phyloP scores from a whole-genome alignment of 2,888 invertebrate species.

The Xestia sexstrigata region DNA sequence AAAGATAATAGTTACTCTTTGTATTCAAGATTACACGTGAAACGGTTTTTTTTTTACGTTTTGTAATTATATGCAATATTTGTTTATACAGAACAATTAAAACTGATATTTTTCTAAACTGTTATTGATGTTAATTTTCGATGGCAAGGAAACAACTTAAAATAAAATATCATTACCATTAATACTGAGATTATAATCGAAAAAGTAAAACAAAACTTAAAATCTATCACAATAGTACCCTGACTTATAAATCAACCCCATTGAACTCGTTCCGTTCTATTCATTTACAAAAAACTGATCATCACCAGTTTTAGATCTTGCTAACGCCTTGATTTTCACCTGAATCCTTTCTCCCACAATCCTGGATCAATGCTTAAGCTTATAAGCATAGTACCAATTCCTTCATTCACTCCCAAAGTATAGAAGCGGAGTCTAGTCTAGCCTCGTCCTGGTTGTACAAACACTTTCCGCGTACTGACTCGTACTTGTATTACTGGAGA shows the following conservation, averaged over 20 bases:
- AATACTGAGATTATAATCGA: constrained; percentile 9
- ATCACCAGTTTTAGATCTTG: neutral
- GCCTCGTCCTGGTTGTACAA: neutral
- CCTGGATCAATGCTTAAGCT: neutral
- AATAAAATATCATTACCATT: constrained; percentile 3
- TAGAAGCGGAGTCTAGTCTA: neutral
- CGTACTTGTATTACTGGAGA: constrained; percentile 71
- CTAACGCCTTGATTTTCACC: neutral
- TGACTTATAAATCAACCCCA: constrained; percentile 26
- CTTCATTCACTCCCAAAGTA: neutral
- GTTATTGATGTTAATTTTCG: neutral
- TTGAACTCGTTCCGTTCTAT: neutral
- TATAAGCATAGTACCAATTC: neutral
- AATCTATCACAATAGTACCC: constrained; percentile 45
- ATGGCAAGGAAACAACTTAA: neutral
- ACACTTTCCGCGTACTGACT: constrained; percentile 65
- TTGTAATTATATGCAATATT: neutral
- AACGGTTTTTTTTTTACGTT: neutral
- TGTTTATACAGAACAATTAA: neutral
- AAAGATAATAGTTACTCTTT: constrained; percentile 21
- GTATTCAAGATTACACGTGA: neutral
- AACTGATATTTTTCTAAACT: neutral
- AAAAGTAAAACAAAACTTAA: constrained; percentile 15
- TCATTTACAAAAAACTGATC: neutral
- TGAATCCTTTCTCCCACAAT: neutral